A percentile compares a stretch with the other conserved stretches of the same genome.
Conservation (phyloP, 2,797 vertebrate genomes). For the Oophaga sylvatica region DNA sequence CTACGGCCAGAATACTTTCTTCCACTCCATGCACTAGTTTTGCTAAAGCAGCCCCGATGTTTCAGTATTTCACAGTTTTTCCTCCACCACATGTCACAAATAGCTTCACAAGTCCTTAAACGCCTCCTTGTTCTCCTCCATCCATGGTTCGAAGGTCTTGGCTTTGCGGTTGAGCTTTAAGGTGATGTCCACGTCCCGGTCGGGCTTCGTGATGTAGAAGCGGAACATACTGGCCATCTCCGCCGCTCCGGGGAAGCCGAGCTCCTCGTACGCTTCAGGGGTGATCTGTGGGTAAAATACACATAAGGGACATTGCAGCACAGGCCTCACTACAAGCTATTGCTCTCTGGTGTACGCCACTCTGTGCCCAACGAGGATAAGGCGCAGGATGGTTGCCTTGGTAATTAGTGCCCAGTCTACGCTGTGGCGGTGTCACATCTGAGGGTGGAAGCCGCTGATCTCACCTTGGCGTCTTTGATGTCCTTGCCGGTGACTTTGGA, state of each 20-base stretch:
- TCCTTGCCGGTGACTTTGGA: slow-evolving; percentile 65
- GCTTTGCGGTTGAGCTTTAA: slow-evolving; percentile 70
- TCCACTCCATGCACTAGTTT: background rate
- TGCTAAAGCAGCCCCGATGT: background rate
- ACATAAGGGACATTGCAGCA: no score
- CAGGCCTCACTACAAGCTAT: no score
- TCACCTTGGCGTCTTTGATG: slow-evolving; percentile 66
- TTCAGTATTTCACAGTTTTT: no score
- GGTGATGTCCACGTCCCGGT: slow-evolving; percentile 66
- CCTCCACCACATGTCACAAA: background rate
- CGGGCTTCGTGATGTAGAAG: slow-evolving; percentile 68
- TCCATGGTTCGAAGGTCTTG: slow-evolving; percentile 61
- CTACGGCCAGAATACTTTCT: no score
- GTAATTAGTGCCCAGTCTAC: no score
- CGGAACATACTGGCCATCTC: slow-evolving; percentile 70
- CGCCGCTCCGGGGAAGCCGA: slow-evolving; percentile 59
- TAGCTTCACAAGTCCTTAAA: slow-evolving; percentile 59
- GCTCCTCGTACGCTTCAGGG: slow-evolving; percentile 66
- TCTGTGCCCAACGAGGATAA: no score
- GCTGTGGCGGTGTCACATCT: no score
- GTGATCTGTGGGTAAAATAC: slow-evolving; percentile 63
- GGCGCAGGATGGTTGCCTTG: no score
- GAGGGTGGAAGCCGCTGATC: background rate
- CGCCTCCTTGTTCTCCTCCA: slow-evolving; percentile 39
- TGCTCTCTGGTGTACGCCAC: no score